Conservation (phyloP, 2,888 invertebrate genomes). For the Cryptops parisi region DNA sequence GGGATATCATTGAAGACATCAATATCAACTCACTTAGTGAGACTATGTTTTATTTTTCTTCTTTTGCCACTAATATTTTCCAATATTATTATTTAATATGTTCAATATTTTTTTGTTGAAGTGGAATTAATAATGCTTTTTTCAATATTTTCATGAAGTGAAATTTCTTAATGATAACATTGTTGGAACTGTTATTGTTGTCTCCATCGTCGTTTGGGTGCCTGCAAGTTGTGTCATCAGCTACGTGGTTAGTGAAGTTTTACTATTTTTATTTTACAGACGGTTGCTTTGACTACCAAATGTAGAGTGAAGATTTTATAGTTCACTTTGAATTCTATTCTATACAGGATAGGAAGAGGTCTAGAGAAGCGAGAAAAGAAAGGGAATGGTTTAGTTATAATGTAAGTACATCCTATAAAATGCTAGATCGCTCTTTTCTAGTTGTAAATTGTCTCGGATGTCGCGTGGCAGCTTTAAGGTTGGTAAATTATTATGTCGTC, state of each 20-base stretch:
- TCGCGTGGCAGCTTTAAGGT: too few species aligned
- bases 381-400: conserved; percentile 4
- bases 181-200: conserved; percentile 78
- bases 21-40: conserved; percentile 71
- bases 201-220: conserved; percentile 87
- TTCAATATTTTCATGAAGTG: conserved; percentile 29
- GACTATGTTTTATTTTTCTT: conserved; percentile 16
- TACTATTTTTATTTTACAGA: too few species aligned
- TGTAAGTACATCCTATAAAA: not conserved
- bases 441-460: too few species aligned
- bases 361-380: conserved; percentile 7
- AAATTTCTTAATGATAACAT: conserved; percentile 82
- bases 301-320: not conserved
- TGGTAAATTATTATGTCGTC: too few species aligned
- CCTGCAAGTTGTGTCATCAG: conserved; percentile 68
- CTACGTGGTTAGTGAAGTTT: conserved; percentile 49
- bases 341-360: conserved; percentile 14
- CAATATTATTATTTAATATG: not conserved
- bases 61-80: not conserved
- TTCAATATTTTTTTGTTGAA: not conserved
- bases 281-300: not conserved
- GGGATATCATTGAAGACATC: conserved; percentile 94
- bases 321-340: not conserved
- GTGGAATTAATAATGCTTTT: not conserved
- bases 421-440: too few species aligned